Base-by-base conservation (phyloP, 2,797 vertebrate genomes). In the Acanthiza pusilla region DNA sequence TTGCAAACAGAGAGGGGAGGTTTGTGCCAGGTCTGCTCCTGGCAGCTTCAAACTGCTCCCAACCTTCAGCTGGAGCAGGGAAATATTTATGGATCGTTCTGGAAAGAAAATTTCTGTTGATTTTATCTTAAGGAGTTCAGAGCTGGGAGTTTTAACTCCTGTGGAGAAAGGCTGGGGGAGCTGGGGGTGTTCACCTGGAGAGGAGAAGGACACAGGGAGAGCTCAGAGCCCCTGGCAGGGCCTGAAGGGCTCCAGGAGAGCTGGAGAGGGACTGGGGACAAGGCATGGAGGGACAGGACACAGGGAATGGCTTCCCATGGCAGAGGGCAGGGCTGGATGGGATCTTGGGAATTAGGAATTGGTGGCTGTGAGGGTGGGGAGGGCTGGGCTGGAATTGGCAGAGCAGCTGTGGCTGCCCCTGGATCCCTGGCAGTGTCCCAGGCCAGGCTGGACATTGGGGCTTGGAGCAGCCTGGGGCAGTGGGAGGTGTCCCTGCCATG, bases 41-140 rank as follows among this genome's bases (percentile, higher is more conserved):
- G 76, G 43, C 5, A 4, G 2, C 7, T 51, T 43, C 5, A 51
- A 91, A 79, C 21, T 3, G 10, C 17, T 43, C 29, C 57, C 26
- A 7, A 0, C 21, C 13, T n/a, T 40, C 2, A 2, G 43, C 10
- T 4, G 38, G 25, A 34, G 40, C 16, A 32, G 71, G 42, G 6
- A 67, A 71, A 67, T 43, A 6, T 9, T 83, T 16, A 9, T 16
- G 12, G 32, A 9, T 36, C 7, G 9, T 21, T 34, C 15, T 23
- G 13, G 7, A 76, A 74, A 54, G 13, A 9, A 48, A 23, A 23
- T 10, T 13, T 34, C 12, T 36, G 3, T 13, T 16, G 23, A 5
- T 48, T 42, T 5, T 6, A 0, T n/a, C 16, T 11, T 36, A 8
- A n/a, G 43, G 55, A 84, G 34, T 47, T 55, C n/a, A 51, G 66